A percentile compares a stretch with the other conserved stretches of the same genome.
Evolutionary conservation across 2,797 vertebrate genomes (phyloP).

Genomic region (Lithobates sylvaticus): DNA sequence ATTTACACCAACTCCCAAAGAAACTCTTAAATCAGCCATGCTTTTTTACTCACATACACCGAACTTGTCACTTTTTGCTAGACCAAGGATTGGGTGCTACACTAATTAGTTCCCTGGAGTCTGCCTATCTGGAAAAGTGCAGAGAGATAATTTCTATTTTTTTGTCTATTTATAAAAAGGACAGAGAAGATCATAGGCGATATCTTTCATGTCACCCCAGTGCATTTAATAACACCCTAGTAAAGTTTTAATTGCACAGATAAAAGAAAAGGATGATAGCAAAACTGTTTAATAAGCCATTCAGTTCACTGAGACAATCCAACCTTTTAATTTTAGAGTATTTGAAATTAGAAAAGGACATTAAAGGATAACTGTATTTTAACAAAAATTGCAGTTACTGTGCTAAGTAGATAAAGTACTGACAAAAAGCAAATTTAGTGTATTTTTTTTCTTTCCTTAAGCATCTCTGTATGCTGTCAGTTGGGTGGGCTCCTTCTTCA

Average conservation of each 20-base stretch:
- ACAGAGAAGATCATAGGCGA: slow-evolving; percentile 61
- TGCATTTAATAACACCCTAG: slow-evolving; percentile 56
- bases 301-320: slow-evolving; percentile 37
- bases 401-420: too few relatives aligned
- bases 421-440: too few relatives aligned
- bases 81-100: slow-evolving; percentile 61
- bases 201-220: slow-evolving; percentile 65
- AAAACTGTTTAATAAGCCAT: slow-evolving; percentile 36
- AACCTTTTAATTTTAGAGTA: slow-evolving; percentile 28
- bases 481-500: too few relatives aligned
- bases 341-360: too few relatives aligned
- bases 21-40: slow-evolving; percentile 33
- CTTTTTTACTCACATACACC: slow-evolving; percentile 37
- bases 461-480: too few relatives aligned
- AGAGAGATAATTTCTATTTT: slow-evolving; percentile 38
- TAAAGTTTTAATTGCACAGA: slow-evolving; percentile 62
- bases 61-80: slow-evolving; percentile 54
- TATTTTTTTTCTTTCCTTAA: too few relatives aligned
- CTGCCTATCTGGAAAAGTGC: slow-evolving; percentile 28
- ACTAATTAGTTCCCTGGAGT: slow-evolving; percentile 70
- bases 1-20: slow-evolving; percentile 29
- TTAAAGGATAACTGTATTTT: too few relatives aligned
- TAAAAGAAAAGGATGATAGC: slow-evolving; percentile 38
- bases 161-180: slow-evolving; percentile 60
- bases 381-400: too few relatives aligned